Evolutionary conservation across 2,888 invertebrate species (phyloP).

Genomic region (Ophraella communa): DNA sequence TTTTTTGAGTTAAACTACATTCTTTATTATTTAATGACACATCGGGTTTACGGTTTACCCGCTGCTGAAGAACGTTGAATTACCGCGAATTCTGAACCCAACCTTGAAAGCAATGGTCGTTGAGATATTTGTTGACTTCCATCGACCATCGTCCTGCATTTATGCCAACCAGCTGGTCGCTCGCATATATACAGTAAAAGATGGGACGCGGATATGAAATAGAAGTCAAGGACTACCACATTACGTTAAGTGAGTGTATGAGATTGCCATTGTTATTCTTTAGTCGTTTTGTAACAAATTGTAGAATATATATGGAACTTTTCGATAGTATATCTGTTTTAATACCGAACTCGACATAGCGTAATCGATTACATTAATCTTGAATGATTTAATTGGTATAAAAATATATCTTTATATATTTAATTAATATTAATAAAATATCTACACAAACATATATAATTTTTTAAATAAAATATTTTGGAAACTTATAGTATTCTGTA

Average conservation of each 20-base stretch:
- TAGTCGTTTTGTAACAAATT: conserved; percentile 39
- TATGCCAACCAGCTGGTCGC: conserved; percentile 36
- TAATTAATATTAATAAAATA: too few species aligned
- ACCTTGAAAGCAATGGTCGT: conserved; percentile 38
- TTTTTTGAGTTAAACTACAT: too few species aligned
- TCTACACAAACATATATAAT: too few species aligned
- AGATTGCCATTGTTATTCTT: conserved; percentile 35
- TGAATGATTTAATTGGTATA: too few species aligned
- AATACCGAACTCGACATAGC: background rate
- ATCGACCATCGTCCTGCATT: conserved; percentile 33
- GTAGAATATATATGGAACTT: conserved; percentile 38
- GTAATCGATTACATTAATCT: background rate
- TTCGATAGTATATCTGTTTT: conserved; percentile 2
- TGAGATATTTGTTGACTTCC: conserved; percentile 33
- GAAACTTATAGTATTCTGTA: too few species aligned
- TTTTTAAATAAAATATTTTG: too few species aligned
- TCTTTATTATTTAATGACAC: background rate
- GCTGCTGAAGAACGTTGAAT: background rate
- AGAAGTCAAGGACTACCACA: conserved; percentile 52
- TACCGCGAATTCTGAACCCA: conserved; percentile 14
- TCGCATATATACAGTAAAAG: conserved; percentile 42
- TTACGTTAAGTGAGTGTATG: conserved; percentile 36
- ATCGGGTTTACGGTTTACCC: background rate
- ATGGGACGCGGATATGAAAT: conserved; percentile 53
- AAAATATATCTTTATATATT: too few species aligned